Base-by-base conservation (phyloP, 2,797 vertebrate species). In the Trachops cirrhosus region DNA sequence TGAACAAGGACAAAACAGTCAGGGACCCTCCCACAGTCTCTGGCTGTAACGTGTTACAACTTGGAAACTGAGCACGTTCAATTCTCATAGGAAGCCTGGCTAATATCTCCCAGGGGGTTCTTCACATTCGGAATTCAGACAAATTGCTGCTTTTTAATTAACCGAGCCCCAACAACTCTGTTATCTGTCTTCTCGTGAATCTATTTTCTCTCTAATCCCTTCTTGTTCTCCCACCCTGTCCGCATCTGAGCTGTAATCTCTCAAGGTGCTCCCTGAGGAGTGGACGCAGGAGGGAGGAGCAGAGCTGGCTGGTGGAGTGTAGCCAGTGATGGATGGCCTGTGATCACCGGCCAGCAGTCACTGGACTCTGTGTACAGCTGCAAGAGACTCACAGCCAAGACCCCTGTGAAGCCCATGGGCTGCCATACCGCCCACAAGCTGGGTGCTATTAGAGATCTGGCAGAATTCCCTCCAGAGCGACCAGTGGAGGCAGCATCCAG, bases 131-230 rank as follows among this genome's bases (percentile, higher is more conserved):
- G 95, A 96, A 97, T 94, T 94, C 97, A 97, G 97, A 97, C 97
- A 98, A 97, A 97, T 96, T 95, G 95, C 96, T 95, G 96, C 97
- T 97, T 97, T 97, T 97, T 97, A 97, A 97, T 98, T 97, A 97
- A 97, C 96, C 93, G 67, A 96, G 62, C 83, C 94, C 92, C 96
- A 94, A 92, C 97, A 97, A 95, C 96, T 97, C 94, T 96, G 95
- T 96, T 96, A 97, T 97, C 95, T 94, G 93, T 96, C 96, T 97
- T 96, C 96, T 97, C 89, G 91, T 73, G 97, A 96, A 96, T 96
- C 94, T 96, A 68, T 98, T 97, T 96, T 88, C 97, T 83, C 89
- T 92, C 88, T 82, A 93, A 97, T 96, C 96, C 96, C 91, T 94
- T 94, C 92, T 87, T 74, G 3, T 59, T 93, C 92, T 91, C 91